A percentile compares a stretch with the other conserved stretches of the same genome.
Evolutionary conservation across 2,888 invertebrate species (phyloP).

Genomic region (Harpalus rubripes): DNA sequence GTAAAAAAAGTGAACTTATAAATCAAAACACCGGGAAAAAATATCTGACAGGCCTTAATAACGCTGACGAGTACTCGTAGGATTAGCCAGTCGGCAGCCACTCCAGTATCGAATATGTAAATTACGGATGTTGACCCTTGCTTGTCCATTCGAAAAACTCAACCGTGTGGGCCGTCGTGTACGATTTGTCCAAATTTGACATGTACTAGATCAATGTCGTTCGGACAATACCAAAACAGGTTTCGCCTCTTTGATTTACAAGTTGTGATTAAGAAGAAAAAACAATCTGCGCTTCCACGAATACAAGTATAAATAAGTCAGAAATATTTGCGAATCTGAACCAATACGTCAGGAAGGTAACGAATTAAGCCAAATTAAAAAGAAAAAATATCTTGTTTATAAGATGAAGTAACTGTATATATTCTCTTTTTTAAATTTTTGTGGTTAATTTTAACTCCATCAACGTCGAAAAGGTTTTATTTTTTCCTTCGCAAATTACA

Average conservation of each 20-base stretch:
- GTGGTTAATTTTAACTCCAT: background rate
- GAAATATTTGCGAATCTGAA: background rate
- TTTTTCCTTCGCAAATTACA: background rate
- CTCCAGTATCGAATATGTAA: constrained; percentile 31
- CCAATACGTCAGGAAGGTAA: background rate
- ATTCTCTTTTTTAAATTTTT: background rate
- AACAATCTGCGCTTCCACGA: background rate
- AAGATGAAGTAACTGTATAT: background rate
- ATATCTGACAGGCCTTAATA: constrained; percentile 29
- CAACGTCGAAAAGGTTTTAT: background rate
- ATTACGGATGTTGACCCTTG: constrained; percentile 32
- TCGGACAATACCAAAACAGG: constrained; percentile 49
- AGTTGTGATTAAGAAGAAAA: background rate
- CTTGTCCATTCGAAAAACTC: constrained; percentile 32
- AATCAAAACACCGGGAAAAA: background rate
- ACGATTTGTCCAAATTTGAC: constrained; percentile 48
- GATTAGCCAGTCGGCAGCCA: constrained; percentile 1
- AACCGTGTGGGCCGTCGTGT: constrained; percentile 27
- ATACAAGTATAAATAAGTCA: background rate
- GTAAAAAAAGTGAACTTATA: background rate
- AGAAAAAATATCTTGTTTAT: background rate
- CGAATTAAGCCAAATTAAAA: background rate
- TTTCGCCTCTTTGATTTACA: constrained; percentile 8
- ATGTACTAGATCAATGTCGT: constrained; percentile 50
- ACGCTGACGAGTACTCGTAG: constrained; percentile 27